phyloP scores from a whole-genome alignment of 2,113 vertebrate genomes.

The Corythoichthys intestinalis region DNA sequence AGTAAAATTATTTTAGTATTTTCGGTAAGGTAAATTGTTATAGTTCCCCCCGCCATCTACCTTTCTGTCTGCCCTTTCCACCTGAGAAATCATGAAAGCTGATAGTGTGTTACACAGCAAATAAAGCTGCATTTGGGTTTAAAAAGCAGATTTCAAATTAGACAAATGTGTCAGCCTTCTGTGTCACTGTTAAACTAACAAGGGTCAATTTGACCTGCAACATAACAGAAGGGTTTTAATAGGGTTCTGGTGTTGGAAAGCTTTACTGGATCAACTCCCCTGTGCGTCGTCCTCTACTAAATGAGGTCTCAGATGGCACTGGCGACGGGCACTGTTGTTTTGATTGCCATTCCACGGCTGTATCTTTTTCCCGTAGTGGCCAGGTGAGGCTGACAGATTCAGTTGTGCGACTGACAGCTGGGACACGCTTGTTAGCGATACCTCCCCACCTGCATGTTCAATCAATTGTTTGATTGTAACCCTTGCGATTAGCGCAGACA shows the following conservation, averaged over 20 bases:
- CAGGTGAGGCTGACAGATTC: slow-evolving; percentile 53
- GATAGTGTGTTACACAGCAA: no score
- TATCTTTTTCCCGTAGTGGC: slow-evolving; percentile 53
- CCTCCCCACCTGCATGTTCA: slow-evolving; percentile 37
- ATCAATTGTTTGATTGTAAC: slow-evolving; percentile 50
- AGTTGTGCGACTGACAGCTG: slow-evolving; percentile 52
- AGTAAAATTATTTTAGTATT: no score
- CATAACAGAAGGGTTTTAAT: neutral
- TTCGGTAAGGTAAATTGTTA: no score
- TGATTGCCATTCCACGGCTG: slow-evolving; percentile 41
- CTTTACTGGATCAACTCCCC: neutral
- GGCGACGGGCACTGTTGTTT: slow-evolving; percentile 17
- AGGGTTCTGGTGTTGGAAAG: neutral
- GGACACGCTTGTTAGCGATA: slow-evolving; percentile 33
- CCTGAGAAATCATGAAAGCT: no score
- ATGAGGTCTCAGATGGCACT: slow-evolving; percentile 16
- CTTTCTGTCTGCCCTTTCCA: no score
- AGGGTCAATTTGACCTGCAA: neutral
- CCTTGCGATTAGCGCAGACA: slow-evolving; percentile 25
- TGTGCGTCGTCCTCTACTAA: slow-evolving; percentile 11
- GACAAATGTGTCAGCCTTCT: neutral
- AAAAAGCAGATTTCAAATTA: neutral
- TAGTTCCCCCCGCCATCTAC: no score
- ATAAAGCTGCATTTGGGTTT: neutral
- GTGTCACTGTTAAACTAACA: neutral